These are phyloP conservation scores for Rhinolophus ferrumequinum DNA, from an alignment of 2,113 vertebrate species.

Conservation along the genomic window DNA sequence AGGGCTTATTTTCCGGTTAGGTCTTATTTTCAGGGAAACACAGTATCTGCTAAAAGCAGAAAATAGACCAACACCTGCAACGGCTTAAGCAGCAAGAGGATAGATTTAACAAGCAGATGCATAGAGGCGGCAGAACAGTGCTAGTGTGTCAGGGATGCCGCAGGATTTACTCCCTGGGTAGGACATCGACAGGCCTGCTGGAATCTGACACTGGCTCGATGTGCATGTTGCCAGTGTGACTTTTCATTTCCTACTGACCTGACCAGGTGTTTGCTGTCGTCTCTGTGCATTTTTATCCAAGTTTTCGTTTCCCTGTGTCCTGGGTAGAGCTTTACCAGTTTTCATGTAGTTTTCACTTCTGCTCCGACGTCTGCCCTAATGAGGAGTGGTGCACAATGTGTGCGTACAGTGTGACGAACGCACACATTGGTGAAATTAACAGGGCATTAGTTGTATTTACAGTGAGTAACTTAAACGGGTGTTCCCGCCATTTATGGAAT, in stretches of 20 bases:
- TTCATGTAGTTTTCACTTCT: background rate
- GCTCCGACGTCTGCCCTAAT: background rate
- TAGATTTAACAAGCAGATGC: background rate
- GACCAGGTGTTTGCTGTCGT: background rate
- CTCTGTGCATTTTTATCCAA: background rate
- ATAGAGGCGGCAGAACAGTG: background rate
- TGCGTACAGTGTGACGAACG: background rate
- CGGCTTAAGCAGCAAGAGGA: background rate
- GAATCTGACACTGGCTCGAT: too few species aligned
- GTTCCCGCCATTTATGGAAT: background rate
- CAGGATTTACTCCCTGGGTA: background rate
- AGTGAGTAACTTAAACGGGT: background rate
- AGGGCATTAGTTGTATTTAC: background rate
- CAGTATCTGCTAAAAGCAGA: background rate
- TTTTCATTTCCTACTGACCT: background rate
- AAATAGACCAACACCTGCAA: background rate
- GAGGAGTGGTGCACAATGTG: background rate
- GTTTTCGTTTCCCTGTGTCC: background rate
- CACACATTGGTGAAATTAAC: background rate
- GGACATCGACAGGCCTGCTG: background rate
- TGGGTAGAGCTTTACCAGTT: background rate
- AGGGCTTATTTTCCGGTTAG: too few species aligned
- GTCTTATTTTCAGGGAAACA: too few species aligned
- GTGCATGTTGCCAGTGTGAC: background rate
- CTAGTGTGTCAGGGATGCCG: background rate